phyloP scores from a whole-genome alignment of 2,113 vertebrate genomes.

The Hemichromis elongatus region DNA sequence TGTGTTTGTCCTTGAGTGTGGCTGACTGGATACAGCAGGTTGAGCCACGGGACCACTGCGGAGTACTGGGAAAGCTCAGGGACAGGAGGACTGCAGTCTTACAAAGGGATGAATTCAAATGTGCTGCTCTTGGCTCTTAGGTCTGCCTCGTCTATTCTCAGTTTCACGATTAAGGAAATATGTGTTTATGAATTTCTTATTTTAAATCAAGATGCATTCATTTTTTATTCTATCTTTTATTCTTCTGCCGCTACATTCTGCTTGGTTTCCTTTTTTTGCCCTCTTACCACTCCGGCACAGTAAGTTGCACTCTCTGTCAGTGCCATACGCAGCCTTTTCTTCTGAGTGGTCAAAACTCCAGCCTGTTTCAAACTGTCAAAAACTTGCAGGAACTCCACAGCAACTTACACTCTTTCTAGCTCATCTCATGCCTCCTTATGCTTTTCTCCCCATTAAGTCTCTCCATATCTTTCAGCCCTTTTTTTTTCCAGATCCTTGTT shows the following conservation, averaged over 20 bases:
- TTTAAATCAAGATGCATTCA: neutral
- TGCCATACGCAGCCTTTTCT: neutral
- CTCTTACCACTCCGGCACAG: neutral
- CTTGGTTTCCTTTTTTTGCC: neutral
- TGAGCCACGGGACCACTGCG: constrained; percentile 41
- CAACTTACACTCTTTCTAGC: neutral
- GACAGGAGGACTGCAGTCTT: neutral
- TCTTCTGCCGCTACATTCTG: too few relatives aligned
- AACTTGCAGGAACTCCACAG: neutral
- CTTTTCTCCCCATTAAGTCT: neutral
- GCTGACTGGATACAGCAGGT: constrained; percentile 44
- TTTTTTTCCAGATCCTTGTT: neutral
- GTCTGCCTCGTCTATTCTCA: neutral
- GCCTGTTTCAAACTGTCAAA: neutral
- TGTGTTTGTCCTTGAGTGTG: constrained; percentile 59
- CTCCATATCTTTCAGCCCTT: neutral
- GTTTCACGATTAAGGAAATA: neutral
- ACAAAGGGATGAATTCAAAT: constrained; percentile 5
- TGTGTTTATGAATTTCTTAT: neutral
- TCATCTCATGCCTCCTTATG: neutral
- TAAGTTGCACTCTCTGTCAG: neutral
- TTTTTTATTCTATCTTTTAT: neutral
- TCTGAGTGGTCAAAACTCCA: neutral
- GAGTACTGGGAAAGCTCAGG: constrained; percentile 16
- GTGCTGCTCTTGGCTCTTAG: neutral